Evolutionary conservation across 2,888 invertebrate genomes (phyloP), one percentile per base, ranked within the genome.

Genomic region (Lasioglossum malachurum): DNA sequence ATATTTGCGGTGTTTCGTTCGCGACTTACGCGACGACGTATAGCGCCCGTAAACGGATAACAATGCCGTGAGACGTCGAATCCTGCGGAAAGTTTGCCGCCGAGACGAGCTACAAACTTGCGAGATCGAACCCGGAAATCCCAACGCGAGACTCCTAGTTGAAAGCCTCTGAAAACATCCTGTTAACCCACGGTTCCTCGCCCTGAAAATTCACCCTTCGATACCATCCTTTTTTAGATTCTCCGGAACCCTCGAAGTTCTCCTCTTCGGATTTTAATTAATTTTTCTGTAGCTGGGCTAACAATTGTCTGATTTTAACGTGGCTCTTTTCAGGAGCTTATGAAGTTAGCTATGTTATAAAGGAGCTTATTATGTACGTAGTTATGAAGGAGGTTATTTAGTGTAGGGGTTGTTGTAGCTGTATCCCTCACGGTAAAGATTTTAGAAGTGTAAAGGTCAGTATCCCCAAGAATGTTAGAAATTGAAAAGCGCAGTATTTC

Each of bases 1-100:
- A 75, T 75, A 75, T 75, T 75, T 60, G 57, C 49, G 60, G 4
- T 38, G 41, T 23, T 57, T 41, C 38, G 53, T 53, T 19, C 31
- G 69, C 69, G 44, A 74, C 23, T 53, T 53, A 23, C n/a, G n/a
- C 53, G 53, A 53, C 53, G 53, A 53, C 53, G 53, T n/a, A 53
- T 53, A 53, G 53, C 53, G 53, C 10, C n/a, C 3, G 53, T 53
- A 53, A 53, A 53, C 53, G 53, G 53, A 53, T 53, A 53, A 53
- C 53, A 53, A 53, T 53, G 53, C 23, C 23, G 53, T n/a, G 53
- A n/a, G 53, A 53, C n/a, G 53, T 53, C 53, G 53, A 53, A 53
- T 53, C 53, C 53, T 2, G 53, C n/a, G 53, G 53, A 53, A 53
- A 53, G 53, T 53, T 53, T n/a, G 53, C 53, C 53, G 53, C 53